phyloP scores from a whole-genome alignment of 2,797 vertebrate species.

The Poliocrania exsul region DNA sequence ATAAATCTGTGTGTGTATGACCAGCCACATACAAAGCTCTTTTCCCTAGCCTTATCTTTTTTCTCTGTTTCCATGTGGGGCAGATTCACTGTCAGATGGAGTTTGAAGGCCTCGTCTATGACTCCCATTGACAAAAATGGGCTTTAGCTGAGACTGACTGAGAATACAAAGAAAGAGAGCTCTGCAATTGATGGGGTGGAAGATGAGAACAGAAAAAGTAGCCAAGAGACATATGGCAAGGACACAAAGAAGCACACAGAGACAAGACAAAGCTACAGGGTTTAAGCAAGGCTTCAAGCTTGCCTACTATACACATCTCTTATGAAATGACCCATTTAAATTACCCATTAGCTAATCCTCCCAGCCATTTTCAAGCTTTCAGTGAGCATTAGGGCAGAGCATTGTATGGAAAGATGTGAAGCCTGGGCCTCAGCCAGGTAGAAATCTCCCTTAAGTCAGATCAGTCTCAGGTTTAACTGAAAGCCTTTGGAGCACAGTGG shows the following conservation, averaged over 20 bases:
- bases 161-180: slow-evolving; percentile 12
- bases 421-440: slow-evolving; percentile 8
- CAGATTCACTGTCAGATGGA: slow-evolving; percentile 3
- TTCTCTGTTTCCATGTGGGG: not conserved
- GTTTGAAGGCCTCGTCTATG: slow-evolving; percentile 2
- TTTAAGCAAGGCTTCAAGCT: slow-evolving; percentile 20
- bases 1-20: not conserved
- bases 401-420: not conserved
- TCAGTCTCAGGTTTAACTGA: not conserved
- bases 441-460: not conserved
- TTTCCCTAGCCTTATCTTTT: slow-evolving; percentile 19
- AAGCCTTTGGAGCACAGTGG: not conserved
- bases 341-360: slow-evolving; percentile 63
- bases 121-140: slow-evolving; percentile 37
- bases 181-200: slow-evolving; percentile 27
- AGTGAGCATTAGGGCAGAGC: not conserved
- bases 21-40: slow-evolving; percentile 32
- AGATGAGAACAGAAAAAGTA: slow-evolving; percentile 47
- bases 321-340: slow-evolving; percentile 60
- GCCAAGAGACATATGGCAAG: slow-evolving; percentile 34
- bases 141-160: slow-evolving; percentile 13
- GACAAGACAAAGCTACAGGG: slow-evolving; percentile 45
- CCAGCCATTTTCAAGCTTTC: slow-evolving; percentile 23
- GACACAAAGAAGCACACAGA: slow-evolving; percentile 21
- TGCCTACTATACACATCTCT: slow-evolving; percentile 39